Percentiles rank a stretch among this genome's conserved stretches.
Conservation (phyloP, 2,888 invertebrate genomes). For the Dioctria rufipes region DNA sequence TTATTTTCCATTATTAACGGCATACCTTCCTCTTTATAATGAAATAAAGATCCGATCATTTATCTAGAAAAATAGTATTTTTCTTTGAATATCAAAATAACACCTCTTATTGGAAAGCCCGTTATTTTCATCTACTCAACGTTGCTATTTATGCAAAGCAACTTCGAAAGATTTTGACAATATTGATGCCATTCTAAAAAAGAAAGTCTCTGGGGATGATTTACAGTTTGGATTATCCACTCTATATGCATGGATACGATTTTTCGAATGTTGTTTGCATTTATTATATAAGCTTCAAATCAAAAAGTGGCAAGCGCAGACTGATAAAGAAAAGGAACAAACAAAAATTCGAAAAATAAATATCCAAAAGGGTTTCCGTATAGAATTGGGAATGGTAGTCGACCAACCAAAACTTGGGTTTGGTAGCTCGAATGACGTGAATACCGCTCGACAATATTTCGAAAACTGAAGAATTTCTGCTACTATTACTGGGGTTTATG, state of each 20-base stretch:
- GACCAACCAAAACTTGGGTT: not conserved
- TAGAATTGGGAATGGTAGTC: not conserved
- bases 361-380: not conserved
- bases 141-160: conserved; percentile 60
- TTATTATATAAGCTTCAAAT: conserved; percentile 24
- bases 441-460: not conserved
- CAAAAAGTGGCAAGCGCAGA: conserved; percentile 32
- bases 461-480: not conserved
- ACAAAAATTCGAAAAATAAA: not conserved
- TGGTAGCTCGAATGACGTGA: not conserved
- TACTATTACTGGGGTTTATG: not conserved
- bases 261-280: conserved; percentile 52
- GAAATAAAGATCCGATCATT: too few species aligned
- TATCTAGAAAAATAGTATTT: too few species aligned
- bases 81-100: too few species aligned
- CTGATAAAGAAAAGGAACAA: not conserved
- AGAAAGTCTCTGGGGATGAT: not conserved
- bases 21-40: too few species aligned
- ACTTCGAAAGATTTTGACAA: conserved; percentile 66
- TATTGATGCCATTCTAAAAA: conserved; percentile 52
- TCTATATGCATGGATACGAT: not conserved
- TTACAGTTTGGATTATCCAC: not conserved
- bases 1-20: too few species aligned
- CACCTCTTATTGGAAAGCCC: too few species aligned
- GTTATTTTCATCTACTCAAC: conserved; percentile 39